Evolutionary conservation across 2,797 vertebrate genomes (phyloP).

Genomic region (Oreochromis grahami): DNA sequence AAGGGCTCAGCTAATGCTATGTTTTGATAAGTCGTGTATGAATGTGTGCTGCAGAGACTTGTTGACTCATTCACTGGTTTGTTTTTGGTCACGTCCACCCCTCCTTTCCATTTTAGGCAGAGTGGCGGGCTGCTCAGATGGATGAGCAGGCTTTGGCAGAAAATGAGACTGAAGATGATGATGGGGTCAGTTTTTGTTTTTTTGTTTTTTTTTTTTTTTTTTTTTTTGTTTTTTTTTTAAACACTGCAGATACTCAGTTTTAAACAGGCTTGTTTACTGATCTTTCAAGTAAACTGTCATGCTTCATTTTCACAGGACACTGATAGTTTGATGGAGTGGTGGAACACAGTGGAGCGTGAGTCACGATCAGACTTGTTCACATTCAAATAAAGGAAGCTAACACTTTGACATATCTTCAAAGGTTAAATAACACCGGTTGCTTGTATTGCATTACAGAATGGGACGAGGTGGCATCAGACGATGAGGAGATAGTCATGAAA

Average conservation of each 20-base stretch:
- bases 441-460: conserved; percentile 61
- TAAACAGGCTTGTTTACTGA: too few species aligned
- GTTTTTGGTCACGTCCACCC: neutral
- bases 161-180: conserved; percentile 30
- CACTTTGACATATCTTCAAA: too few species aligned
- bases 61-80: neutral
- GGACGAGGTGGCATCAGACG: conserved; percentile 75
- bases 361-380: neutral
- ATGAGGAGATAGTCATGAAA: conserved; percentile 40
- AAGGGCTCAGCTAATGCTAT: neutral
- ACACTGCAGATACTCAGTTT: too few species aligned
- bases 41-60: neutral
- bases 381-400: neutral
- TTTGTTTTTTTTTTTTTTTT: neutral
- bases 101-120: conserved; percentile 45
- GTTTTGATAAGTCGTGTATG: neutral
- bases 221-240: neutral
- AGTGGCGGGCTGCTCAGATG: conserved; percentile 69
- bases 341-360: conserved; percentile 80
- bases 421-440: neutral
- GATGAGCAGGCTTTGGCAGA: conserved; percentile 40
- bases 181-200: conserved; percentile 52
- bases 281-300: too few species aligned
- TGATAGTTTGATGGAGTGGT: conserved; percentile 81
- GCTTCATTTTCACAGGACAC: conserved; percentile 64